phyloP scores from a whole-genome alignment of 2,888 invertebrate species.

The Endomychus coccineus region DNA sequence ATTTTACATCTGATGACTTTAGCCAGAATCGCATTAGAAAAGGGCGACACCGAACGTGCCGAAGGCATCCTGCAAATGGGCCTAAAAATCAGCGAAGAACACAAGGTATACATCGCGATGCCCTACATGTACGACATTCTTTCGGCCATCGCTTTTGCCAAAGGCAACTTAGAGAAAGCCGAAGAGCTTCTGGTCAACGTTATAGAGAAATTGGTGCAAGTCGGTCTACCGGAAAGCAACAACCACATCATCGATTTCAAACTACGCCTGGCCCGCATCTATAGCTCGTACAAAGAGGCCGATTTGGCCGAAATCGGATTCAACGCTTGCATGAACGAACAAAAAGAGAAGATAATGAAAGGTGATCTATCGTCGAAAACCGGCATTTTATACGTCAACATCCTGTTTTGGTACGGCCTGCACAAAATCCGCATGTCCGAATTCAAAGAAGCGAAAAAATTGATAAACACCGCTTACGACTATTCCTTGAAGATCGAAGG shows the following conservation, averaged over 20 bases:
- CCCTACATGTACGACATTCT: conserved; percentile 44
- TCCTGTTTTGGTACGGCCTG: conserved; percentile 45
- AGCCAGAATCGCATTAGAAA: conserved; percentile 37
- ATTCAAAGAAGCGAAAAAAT: conserved; percentile 36
- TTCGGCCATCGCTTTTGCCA: conserved; percentile 40
- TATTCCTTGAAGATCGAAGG: conserved; percentile 41
- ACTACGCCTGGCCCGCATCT: conserved; percentile 42
- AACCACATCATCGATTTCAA: conserved; percentile 42
- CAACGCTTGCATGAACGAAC: conserved; percentile 39
- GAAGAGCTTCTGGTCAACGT: conserved; percentile 39
- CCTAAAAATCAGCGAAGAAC: conserved; percentile 40
- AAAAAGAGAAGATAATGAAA: conserved; percentile 37
- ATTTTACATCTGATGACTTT: conserved; percentile 38
- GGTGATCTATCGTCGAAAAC: conserved; percentile 41
- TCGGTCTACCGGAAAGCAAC: conserved; percentile 38
- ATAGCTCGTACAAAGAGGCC: conserved; percentile 37
- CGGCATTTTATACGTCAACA: conserved; percentile 41
- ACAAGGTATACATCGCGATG: conserved; percentile 36
- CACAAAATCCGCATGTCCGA: conserved; percentile 37
- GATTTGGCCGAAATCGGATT: conserved; percentile 44
- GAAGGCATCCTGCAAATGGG: conserved; percentile 40
- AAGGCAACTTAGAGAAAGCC: conserved; percentile 40
- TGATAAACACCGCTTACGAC: conserved; percentile 40
- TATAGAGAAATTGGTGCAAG: conserved; percentile 41
- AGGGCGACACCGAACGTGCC: conserved; percentile 38